Evolutionary conservation across 2,797 vertebrate genomes (phyloP).

Genomic region (Chelonia mydas): DNA sequence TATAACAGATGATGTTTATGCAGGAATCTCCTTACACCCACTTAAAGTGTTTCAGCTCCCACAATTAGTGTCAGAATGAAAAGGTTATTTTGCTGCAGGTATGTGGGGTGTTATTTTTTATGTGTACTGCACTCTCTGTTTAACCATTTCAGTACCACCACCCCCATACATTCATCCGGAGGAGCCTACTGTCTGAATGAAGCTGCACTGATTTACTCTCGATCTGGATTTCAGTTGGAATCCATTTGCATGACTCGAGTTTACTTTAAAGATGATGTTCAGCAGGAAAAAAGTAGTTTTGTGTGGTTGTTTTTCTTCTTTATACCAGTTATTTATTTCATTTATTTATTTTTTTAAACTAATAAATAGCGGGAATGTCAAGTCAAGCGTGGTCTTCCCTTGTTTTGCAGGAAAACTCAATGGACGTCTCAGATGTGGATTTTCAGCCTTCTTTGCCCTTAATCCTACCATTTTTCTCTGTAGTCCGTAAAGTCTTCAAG

Average conservation of each 20-base stretch:
- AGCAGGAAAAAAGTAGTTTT: background rate
- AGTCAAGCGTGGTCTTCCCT: background rate
- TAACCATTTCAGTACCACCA: rapidly evolving
- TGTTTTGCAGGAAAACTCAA: background rate
- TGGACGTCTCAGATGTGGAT: background rate
- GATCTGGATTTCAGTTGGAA: rapidly evolving
- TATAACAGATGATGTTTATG: background rate
- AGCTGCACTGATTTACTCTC: background rate
- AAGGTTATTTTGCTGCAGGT: background rate
- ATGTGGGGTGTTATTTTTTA: background rate
- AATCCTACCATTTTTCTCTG: background rate
- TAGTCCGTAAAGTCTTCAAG: background rate
- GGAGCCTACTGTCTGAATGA: background rate
- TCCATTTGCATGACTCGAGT: background rate
- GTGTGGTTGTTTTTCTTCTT: rapidly evolving
- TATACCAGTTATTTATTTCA: background rate
- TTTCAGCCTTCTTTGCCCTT: background rate
- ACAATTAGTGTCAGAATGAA: background rate
- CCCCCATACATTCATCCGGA: background rate
- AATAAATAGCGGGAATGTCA: background rate
- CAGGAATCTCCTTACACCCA: background rate
- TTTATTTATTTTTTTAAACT: background rate
- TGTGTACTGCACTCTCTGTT: background rate
- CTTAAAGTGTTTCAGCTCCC: background rate
- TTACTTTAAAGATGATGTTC: background rate